A percentile compares a stretch with the other conserved stretches of the same genome.
Conservation (phyloP, 2,113 vertebrate species). For the Semicossyphus pulcher region DNA sequence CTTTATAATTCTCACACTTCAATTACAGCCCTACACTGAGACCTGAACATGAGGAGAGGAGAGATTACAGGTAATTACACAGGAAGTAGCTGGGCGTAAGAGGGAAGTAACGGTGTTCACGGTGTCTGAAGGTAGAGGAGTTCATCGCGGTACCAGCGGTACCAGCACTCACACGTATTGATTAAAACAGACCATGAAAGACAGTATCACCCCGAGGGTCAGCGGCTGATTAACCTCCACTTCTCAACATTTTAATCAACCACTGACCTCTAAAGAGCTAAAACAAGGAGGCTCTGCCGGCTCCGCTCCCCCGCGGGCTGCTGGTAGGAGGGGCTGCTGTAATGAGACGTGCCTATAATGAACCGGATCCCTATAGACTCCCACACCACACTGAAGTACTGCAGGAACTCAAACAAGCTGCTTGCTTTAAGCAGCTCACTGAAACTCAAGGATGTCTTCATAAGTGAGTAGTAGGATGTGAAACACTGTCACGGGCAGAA, state of each 20-base stretch:
- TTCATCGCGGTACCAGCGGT: slow-evolving; percentile 45
- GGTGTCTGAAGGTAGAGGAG: slow-evolving; percentile 9
- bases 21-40: not conserved
- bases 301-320: slow-evolving; percentile 22
- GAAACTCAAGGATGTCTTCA: slow-evolving; percentile 17
- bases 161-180: slow-evolving; percentile 63
- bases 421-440: not conserved
- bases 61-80: slow-evolving; percentile 10
- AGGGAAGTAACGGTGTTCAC: not conserved
- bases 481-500: slow-evolving; percentile 16
- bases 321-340: slow-evolving; percentile 41
- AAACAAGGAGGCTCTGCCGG: slow-evolving; percentile 64
- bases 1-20: not conserved
- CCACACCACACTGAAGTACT: slow-evolving; percentile 27
- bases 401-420: slow-evolving; percentile 24
- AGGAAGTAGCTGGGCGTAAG: not conserved
- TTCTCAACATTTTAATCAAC: slow-evolving; percentile 76
- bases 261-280: slow-evolving; percentile 71
- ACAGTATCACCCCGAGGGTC: slow-evolving; percentile 65
- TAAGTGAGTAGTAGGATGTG: not conserved
- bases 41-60: slow-evolving; percentile 1
- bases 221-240: slow-evolving; percentile 79
- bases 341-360: slow-evolving; percentile 71
- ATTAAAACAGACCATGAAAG: slow-evolving; percentile 75
- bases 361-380: slow-evolving; percentile 50